Evolutionary conservation across 1,140 invertebrate genomes (phyloP).

Genomic region (Pseudomyrmex concolor): DNA sequence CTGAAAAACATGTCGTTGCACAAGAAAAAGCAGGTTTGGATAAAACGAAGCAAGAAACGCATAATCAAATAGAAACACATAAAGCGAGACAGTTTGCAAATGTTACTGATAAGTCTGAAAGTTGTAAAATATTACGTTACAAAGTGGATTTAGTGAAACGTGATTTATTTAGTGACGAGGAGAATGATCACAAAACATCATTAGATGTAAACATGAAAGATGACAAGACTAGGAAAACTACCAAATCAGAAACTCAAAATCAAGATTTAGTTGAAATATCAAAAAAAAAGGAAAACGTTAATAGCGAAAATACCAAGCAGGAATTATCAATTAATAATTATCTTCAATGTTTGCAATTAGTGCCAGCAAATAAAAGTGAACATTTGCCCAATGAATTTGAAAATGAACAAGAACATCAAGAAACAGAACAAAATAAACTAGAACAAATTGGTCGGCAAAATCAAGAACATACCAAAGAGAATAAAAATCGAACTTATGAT

Average conservation of each 20-base stretch:
- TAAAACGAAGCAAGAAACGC: not conserved
- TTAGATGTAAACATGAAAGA: not conserved
- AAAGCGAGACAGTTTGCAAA: slow-evolving; percentile 21
- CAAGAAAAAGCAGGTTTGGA: not conserved
- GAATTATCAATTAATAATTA: slow-evolving; percentile 73
- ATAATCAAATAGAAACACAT: not conserved
- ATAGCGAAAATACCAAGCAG: slow-evolving; percentile 58
- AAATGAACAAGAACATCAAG: not conserved
- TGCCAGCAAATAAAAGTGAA: slow-evolving; percentile 79
- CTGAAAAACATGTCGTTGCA: not conserved
- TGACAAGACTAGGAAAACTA: slow-evolving; percentile 41
- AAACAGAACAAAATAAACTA: not conserved
- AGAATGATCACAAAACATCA: slow-evolving; percentile 76
- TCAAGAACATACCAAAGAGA: not conserved
- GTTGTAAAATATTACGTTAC: slow-evolving; percentile 59
- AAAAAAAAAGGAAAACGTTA: not conserved
- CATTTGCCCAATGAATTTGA: not conserved
- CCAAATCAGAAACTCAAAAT: not conserved
- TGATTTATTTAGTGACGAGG: slow-evolving; percentile 83
- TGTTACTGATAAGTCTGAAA: slow-evolving; percentile 54
- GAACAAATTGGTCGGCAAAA: not conserved
- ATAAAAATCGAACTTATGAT: not conserved
- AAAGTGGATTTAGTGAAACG: slow-evolving; percentile 82
- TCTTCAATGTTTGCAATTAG: slow-evolving; percentile 79
- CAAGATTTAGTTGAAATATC: not conserved